Conservation (phyloP, 2,888 invertebrate species). For the Dynastes grantii region DNA sequence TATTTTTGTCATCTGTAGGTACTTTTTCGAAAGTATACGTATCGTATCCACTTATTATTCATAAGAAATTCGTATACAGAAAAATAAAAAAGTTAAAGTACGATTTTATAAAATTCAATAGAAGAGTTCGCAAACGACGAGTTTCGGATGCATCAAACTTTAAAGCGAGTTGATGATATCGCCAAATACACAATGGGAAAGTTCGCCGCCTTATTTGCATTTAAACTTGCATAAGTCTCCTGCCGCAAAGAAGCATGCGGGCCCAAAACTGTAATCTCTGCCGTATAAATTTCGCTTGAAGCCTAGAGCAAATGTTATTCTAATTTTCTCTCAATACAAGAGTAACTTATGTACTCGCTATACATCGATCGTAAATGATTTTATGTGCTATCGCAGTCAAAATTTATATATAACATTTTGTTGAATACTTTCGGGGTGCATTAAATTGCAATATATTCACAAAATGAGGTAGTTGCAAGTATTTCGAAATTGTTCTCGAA, state of each 20-base stretch:
- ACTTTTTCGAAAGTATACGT: not conserved
- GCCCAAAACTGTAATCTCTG: constrained; percentile 32
- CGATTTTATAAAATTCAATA: constrained; percentile 28
- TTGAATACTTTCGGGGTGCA: not conserved
- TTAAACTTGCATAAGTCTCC: constrained; percentile 45
- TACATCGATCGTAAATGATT: not conserved
- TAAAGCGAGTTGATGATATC: constrained; percentile 43
- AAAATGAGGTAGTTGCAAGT: too few relatives aligned
- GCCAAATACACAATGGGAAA: constrained; percentile 41
- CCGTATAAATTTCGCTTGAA: constrained; percentile 28
- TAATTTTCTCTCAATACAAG: not conserved
- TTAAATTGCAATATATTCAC: too few relatives aligned
- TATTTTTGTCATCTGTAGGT: not conserved
- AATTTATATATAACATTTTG: not conserved
- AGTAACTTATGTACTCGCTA: constrained; percentile 1
- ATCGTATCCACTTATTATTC: constrained; percentile 26
- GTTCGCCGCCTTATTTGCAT: constrained; percentile 41
- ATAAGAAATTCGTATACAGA: not conserved
- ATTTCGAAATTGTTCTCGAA: too few relatives aligned
- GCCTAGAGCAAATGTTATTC: constrained; percentile 17
- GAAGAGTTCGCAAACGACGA: constrained; percentile 29
- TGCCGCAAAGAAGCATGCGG: constrained; percentile 18
- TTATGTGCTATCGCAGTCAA: not conserved
- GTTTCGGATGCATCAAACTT: constrained; percentile 39
- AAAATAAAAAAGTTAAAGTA: constrained; percentile 22